Conservation (phyloP, 2,888 invertebrate species). For the Criorhina ranunculi region DNA sequence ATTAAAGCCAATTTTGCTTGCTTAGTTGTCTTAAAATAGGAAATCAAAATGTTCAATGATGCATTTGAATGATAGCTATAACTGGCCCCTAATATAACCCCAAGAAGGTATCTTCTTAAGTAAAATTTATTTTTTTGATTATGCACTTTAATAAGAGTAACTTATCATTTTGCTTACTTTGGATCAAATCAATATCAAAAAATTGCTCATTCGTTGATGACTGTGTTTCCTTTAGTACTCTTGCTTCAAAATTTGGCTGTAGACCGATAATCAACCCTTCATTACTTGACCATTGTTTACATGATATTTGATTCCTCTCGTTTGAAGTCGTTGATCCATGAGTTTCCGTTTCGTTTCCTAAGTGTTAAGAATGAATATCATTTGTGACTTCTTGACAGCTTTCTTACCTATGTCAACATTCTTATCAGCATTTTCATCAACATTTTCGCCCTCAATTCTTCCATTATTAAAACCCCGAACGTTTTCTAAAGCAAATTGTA, state of each 20-base stretch:
- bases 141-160: too few relatives aligned
- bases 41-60: too few relatives aligned
- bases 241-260: background rate
- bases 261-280: background rate
- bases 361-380: too few relatives aligned
- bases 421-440: too few relatives aligned
- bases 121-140: background rate
- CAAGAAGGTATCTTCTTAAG: too few relatives aligned
- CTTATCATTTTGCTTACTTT: background rate
- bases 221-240: background rate
- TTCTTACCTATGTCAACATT: background rate
- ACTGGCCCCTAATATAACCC: too few relatives aligned
- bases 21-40: too few relatives aligned
- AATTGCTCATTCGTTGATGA: too few relatives aligned
- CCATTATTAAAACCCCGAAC: conserved; percentile 10
- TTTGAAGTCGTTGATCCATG: background rate
- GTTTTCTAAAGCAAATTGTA: conserved; percentile 6
- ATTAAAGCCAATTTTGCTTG: too few relatives aligned
- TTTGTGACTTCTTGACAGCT: background rate
- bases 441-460: background rate
- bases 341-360: too few relatives aligned
- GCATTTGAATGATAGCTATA: too few relatives aligned
- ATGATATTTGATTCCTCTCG: background rate
- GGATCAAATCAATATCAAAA: conserved; percentile 1
- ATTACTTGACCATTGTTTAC: too few relatives aligned